Percentiles rank a stretch among this genome's conserved stretches.
Conservation (phyloP, 2,888 invertebrate genomes). For the Meteorus cinctellus region DNA sequence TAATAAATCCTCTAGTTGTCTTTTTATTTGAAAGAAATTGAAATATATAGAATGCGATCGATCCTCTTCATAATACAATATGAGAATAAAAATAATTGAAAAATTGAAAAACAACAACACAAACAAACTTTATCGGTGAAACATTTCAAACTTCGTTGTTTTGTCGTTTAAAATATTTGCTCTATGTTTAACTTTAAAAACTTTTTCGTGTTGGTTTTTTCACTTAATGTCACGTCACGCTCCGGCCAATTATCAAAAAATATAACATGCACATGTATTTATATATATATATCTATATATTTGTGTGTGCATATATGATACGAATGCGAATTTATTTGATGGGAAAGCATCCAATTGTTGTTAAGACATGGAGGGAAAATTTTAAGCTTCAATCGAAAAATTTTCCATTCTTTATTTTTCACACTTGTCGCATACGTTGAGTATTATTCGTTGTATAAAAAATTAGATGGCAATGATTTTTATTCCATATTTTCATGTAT, state of each 20-base stretch:
- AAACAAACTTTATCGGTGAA: too few relatives aligned
- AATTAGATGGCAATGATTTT: neutral
- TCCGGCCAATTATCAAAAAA: neutral
- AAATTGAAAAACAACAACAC: too few relatives aligned
- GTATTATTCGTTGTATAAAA: constrained; percentile 30
- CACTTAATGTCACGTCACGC: constrained; percentile 3
- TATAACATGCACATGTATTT: neutral
- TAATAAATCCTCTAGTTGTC: too few relatives aligned
- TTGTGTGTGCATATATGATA: too few relatives aligned
- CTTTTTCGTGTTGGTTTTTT: too few relatives aligned
- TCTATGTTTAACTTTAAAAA: neutral
- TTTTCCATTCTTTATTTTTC: neutral
- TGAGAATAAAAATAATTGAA: too few relatives aligned
- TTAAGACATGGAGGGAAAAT: neutral
- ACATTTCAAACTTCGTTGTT: neutral
- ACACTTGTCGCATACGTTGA: constrained; percentile 51
- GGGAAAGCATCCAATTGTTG: neutral
- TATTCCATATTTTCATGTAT: neutral
- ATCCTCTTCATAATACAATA: too few relatives aligned
- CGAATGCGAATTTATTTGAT: neutral
- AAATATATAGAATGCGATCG: too few relatives aligned
- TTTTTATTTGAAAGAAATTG: too few relatives aligned
- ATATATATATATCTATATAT: neutral
- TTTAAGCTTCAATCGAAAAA: neutral
- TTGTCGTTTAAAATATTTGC: neutral